phyloP scores from a whole-genome alignment of 1,140 invertebrate genomes.

The Heliconius eleuchia region DNA sequence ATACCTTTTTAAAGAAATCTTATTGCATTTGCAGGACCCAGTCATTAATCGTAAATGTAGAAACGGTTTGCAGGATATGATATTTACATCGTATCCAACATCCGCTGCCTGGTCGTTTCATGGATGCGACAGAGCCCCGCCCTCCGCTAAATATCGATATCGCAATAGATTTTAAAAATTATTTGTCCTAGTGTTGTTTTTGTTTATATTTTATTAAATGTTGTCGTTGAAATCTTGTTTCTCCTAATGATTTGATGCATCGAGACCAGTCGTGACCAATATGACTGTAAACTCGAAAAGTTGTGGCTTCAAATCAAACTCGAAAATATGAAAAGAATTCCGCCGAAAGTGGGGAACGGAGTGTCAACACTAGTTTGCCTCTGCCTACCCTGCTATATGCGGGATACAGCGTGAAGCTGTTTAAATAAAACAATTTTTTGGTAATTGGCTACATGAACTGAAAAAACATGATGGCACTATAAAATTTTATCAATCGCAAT shows the following conservation, averaged over 20 bases:
- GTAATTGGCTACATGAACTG: no score
- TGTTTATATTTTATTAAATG: slow-evolving; percentile 6
- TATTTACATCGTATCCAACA: slow-evolving; percentile 59
- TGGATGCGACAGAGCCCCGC: slow-evolving; percentile 33
- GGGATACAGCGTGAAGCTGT: no score
- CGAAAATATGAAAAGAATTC: no score
- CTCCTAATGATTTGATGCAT: not conserved
- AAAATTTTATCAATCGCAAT: no score
- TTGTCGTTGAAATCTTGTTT: not conserved
- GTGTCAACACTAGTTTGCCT: no score
- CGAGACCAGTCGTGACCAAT: no score
- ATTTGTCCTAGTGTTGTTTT: not conserved
- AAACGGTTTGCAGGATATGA: slow-evolving; percentile 71
- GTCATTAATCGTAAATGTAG: slow-evolving; percentile 44
- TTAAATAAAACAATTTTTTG: no score
- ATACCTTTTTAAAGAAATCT: not conserved
- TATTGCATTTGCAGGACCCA: slow-evolving; percentile 12
- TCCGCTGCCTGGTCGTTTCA: slow-evolving; percentile 70
- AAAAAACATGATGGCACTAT: no score
- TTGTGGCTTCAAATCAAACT: no score
- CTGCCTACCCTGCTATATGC: no score
- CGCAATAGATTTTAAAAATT: slow-evolving; percentile 19
- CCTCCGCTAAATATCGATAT: slow-evolving; percentile 8
- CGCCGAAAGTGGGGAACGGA: no score
- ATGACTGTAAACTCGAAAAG: no score